Base-by-base conservation (phyloP, 2,888 invertebrate species). In the Drosophila histrio region DNA sequence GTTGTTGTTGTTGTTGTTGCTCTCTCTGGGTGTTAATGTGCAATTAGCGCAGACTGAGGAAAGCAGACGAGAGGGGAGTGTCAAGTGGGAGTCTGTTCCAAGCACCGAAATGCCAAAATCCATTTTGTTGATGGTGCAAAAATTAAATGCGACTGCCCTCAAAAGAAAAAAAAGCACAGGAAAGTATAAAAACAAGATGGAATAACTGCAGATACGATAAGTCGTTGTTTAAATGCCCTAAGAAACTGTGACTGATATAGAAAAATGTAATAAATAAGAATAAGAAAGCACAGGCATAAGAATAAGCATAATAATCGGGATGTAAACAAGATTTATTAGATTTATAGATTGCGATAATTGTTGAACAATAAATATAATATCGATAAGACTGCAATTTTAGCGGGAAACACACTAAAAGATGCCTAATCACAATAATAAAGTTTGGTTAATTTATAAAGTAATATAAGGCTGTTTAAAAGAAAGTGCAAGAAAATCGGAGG, bases 11-110 rank as follows among this genome's bases (percentile, higher is more conserved):
- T 15, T 24, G 13, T 8, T 60, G 36, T 21, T 39, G 36, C 26
- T 34, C 30, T 38, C 54, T 50, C 57, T 65, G 72, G 67, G 72
- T 78, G 85, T 82, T 85, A 85, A 82, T 72, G 63, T 79, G 82
- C 79, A 80, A 80, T 85, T 85, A 80, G 75, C 67, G 70, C 28
- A 38, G 19, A 15, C 9, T 21, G 5, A 19, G n/a, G 17, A 24
- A 58, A 24, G 24, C 13, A 28, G 5, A 30, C 6, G 5, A 47
- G n/a, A 17, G 21, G 21, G 32, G 13, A 32, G 28, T 22, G 32
- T 9, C 8, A n/a, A 22, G 46, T 36, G 43, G 56, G 34, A 26
- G 56, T 36, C 46, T n/a, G 32, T 47, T 54, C 17, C 22, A 49
- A 54, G 41, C 36, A 28, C 24, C 26, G 41, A 59, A 65, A 39